Evolutionary conservation across 2,113 vertebrate species (phyloP).

Genomic region (Galemys pyrenaicus): DNA sequence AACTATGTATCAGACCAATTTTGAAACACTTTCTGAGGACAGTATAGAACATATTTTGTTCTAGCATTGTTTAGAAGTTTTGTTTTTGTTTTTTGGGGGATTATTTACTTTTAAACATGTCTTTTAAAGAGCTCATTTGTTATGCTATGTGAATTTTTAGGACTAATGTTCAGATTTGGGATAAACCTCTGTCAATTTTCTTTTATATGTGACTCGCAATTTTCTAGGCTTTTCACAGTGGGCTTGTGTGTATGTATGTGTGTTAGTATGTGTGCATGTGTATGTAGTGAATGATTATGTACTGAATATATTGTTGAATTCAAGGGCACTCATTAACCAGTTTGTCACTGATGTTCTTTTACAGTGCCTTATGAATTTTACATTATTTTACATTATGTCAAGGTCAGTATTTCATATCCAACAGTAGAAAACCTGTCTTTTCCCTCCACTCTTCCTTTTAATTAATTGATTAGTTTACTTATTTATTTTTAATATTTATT

Average conservation of each 20-base stretch:
- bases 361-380: background rate
- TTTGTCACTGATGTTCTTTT: background rate
- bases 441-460: no score
- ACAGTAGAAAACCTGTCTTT: background rate
- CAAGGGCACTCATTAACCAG: background rate
- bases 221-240: background rate
- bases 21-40: background rate
- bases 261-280: background rate
- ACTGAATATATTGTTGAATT: background rate
- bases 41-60: background rate
- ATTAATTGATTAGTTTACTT: no score
- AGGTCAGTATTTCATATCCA: background rate
- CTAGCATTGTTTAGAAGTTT: background rate
- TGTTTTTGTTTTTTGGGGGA: background rate
- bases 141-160: background rate
- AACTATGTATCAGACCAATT: background rate
- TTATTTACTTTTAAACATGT: background rate
- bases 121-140: background rate
- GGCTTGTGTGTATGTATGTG: background rate
- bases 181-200: background rate
- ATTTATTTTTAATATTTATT: no score
- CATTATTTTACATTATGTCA: background rate
- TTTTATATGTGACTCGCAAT: background rate
- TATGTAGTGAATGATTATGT: background rate
- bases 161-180: background rate